phyloP scores from a whole-genome alignment of 2,888 invertebrate species.

The Copidosoma aretas region DNA sequence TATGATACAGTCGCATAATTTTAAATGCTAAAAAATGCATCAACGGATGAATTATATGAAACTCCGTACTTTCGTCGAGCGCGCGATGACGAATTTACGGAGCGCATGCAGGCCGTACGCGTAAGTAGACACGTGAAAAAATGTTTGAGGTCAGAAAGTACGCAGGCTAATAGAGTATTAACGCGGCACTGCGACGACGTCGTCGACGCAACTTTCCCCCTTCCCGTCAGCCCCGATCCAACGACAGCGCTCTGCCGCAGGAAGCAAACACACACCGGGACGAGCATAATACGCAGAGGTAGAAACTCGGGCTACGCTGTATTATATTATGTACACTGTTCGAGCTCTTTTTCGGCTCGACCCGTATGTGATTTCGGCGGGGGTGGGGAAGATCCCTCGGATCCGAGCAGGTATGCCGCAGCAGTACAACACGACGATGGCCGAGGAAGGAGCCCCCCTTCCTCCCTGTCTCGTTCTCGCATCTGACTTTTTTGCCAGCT shows the following conservation, averaged over 20 bases:
- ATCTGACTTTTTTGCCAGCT: conserved; percentile 62
- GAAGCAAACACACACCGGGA: not conserved
- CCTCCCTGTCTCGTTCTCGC: conserved; percentile 44
- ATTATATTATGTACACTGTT: too few species aligned
- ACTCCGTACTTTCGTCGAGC: too few species aligned
- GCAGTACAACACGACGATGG: conserved; percentile 55
- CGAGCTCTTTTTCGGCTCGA: too few species aligned
- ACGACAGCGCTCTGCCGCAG: not conserved
- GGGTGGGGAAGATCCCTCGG: not conserved
- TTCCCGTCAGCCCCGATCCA: not conserved
- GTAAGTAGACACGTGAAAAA: not conserved
- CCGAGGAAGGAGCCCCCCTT: conserved; percentile 6
- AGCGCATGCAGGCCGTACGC: too few species aligned
- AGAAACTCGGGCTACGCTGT: too few species aligned
- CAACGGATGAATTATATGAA: too few species aligned
- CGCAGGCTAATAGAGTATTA: not conserved
- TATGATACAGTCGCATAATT: too few species aligned
- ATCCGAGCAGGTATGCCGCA: conserved; percentile 60
- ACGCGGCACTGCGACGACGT: not conserved
- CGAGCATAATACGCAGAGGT: too few species aligned
- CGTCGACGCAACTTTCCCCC: too few species aligned
- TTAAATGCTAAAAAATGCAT: too few species aligned
- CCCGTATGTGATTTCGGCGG: not conserved
- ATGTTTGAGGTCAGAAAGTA: not conserved
- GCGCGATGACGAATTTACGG: too few species aligned